Conservation (phyloP, 2,888 invertebrate species). For the Parapristionchus giblindavisi region DNA sequence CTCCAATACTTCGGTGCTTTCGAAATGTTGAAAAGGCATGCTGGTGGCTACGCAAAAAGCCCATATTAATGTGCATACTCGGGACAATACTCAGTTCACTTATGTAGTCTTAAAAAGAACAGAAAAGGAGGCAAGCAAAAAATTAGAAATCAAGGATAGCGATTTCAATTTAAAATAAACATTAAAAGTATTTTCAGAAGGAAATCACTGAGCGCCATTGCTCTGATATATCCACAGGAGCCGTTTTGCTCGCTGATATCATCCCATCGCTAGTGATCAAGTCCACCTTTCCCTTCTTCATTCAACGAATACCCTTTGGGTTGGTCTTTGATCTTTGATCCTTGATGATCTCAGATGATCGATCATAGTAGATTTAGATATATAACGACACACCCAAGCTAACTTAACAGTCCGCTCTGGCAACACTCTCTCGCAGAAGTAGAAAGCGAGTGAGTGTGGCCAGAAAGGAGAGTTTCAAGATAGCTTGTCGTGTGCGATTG, state of each 20-base stretch:
- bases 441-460: too few relatives aligned
- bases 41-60: too few relatives aligned
- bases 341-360: background rate
- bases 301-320: conserved; percentile 72
- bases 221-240: conserved; percentile 67
- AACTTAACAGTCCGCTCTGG: too few relatives aligned
- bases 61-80: too few relatives aligned
- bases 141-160: background rate
- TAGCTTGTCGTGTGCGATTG: too few relatives aligned
- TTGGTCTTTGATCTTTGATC: conserved; percentile 41
- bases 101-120: too few relatives aligned
- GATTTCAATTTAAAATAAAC: background rate
- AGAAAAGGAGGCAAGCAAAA: background rate
- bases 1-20: too few relatives aligned
- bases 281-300: conserved; percentile 78
- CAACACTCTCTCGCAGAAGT: too few relatives aligned
- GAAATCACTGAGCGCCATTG: conserved; percentile 44
- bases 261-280: conserved; percentile 80
- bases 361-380: background rate
- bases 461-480: too few relatives aligned
- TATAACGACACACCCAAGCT: too few relatives aligned
- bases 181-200: conserved; percentile 37
- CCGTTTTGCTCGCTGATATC: conserved; percentile 83
- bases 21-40: too few relatives aligned
- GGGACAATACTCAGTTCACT: too few relatives aligned